A percentile compares a stretch with the other conserved stretches of the same genome.
Conservation (phyloP, 2,797 vertebrate species). For the Myioborus miniatus region DNA sequence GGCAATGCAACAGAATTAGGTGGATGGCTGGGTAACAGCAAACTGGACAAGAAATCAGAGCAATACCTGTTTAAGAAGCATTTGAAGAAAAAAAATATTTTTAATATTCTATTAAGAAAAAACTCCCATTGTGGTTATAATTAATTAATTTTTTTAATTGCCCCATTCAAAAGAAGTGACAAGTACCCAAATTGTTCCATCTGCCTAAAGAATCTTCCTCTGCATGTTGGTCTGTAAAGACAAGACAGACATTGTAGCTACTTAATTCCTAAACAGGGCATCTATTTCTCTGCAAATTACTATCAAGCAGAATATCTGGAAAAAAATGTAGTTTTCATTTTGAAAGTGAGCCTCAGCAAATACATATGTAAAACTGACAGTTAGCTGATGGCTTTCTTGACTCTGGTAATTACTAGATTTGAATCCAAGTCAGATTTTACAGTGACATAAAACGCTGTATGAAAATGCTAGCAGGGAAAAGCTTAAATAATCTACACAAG, state of each 20-base stretch:
- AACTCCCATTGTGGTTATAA: neutral
- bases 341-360: neutral
- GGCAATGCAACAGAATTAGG: neutral
- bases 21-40: neutral
- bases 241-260: neutral
- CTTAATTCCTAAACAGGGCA: neutral
- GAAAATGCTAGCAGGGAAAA: neutral
- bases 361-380: neutral
- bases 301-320: neutral
- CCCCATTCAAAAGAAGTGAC: neutral
- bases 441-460: neutral
- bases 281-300: neutral
- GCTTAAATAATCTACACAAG: neutral
- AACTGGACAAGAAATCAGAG: neutral
- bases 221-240: neutral
- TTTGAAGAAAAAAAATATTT: neutral
- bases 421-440: slow-evolving; percentile 1
- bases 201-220: neutral
- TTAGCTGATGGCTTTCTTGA: neutral
- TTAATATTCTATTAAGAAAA: neutral
- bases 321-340: neutral
- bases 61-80: neutral
- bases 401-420: slow-evolving; percentile 20
- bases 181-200: neutral
- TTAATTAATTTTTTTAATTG: neutral